Evolutionary conservation across 2,113 vertebrate species (phyloP).

Genomic region (Erpornis zantholeuca): DNA sequence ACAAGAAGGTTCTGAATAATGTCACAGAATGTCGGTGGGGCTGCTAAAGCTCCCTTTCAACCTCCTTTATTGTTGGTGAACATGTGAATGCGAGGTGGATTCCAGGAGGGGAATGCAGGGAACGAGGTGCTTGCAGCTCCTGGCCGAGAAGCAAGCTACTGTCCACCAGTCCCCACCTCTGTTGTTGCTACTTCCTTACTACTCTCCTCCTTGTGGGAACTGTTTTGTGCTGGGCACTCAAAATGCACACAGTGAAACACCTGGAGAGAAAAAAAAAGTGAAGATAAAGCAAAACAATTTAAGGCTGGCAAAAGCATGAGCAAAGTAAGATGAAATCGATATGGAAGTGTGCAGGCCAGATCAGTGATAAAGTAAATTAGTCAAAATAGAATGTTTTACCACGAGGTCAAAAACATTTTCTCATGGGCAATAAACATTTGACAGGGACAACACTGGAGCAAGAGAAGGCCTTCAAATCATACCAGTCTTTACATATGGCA

Average conservation of each 20-base stretch:
- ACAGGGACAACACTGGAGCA: background rate
- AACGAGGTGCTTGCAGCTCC: slow-evolving; percentile 41
- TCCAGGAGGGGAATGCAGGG: slow-evolving; percentile 55
- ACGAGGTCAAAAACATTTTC: background rate
- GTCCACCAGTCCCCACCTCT: slow-evolving; percentile 37
- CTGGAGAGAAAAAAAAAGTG: slow-evolving; percentile 67
- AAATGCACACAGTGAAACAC: slow-evolving; percentile 99
- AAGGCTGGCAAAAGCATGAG: background rate
- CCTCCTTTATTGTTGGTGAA: slow-evolving; percentile 48
- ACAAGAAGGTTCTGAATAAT: background rate
- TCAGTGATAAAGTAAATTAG: background rate
- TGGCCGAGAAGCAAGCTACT: slow-evolving; percentile 32
- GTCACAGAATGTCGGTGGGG: background rate
- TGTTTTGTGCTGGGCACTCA: slow-evolving; percentile 89
- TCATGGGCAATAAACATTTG: background rate
- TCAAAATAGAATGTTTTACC: background rate
- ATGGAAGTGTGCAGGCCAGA: background rate
- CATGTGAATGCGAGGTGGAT: slow-evolving; percentile 2
- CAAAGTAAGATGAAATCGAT: background rate
- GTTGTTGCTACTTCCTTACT: slow-evolving; percentile 69
- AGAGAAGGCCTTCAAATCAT: background rate
- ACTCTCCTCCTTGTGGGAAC: slow-evolving; percentile 79
- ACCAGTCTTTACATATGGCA: background rate
- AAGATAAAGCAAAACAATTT: background rate
- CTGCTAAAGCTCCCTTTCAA: background rate